Base-by-base conservation (phyloP, 2,113 vertebrate species). In the Coreoperca whiteheadi region DNA sequence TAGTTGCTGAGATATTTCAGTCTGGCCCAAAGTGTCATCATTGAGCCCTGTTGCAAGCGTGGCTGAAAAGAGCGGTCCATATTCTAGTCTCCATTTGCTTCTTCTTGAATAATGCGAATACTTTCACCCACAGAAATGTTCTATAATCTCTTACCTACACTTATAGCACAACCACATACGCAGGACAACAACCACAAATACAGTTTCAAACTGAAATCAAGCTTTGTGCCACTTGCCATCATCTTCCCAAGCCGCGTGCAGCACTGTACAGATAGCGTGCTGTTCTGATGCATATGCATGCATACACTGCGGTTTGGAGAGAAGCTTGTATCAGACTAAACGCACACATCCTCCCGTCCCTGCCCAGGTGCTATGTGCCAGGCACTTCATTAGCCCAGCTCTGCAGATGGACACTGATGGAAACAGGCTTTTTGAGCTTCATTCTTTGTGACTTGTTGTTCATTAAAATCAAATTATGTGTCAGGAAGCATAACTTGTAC, bases 361-460 rank as follows among this genome's bases (percentile, higher is more conserved):
- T 80, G 83, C 41, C 73, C 85, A 91, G 85, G 89, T 91, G 90
- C 87, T 85, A 51, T 86, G 93, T 94, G 92, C 93, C 93, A 95
- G 77, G 84, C 94, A 94, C 93, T 95, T 96, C 94, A 96, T 98
- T 98, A 97, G 96, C 94, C 92, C 86, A 88, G 80, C 95, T 95
- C 95, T 96, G 92, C 94, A 96, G 96, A 96, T 96, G 95, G 95
- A 98, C 89, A 93, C 95, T 85, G 93, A 92, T 89, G 89, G 89
- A 96, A 96, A 94, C 93, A 88, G 93, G 95, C 96, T 96, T 97
- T 91, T 89, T 93, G 96, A 97, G 95, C 93, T 96, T 97, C 96
- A 98, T 97, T 98, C 96, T 96, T 96, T 97, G 95, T 97, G 97
- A 97, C 96, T 97, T 96, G 95, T 96, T 97, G 97, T 97, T 97